Base-by-base conservation (phyloP, 2,113 vertebrate genomes). In the Axis porcinus region DNA sequence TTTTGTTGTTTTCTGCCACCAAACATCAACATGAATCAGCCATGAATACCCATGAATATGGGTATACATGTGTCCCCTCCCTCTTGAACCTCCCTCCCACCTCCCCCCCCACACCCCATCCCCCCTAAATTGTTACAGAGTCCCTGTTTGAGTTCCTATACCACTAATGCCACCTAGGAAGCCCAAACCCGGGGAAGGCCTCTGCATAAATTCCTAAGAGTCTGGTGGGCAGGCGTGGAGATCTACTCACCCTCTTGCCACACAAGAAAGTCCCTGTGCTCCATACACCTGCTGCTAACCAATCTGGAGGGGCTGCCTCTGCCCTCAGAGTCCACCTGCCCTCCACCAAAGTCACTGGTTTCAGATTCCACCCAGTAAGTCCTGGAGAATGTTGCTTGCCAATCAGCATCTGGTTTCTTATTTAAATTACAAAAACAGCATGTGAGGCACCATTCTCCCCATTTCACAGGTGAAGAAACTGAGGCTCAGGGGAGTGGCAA, bases 271-370 rank as follows among this genome's bases (percentile, higher is more conserved):
- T 25, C 33, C 50, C 12, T 7, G 25, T 15, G 50, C 33, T 55
- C 19, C 0, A 7, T 55, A 7, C 21, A 83, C 12, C 21, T 14
- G 50, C 81, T n/a, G n/a, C 3, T 17, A 1, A 36, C 33, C 81
- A 25, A 5, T 27, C 50, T n/a, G 81, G 50, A 25, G 33, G 78
- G 50, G 50, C 81, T 55, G 33, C 19, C 50, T 25, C 50, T 23
- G 79, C n/a, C 19, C 33, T 82, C 3, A n/a, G 19, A n/a, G 27
- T 54, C 30, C 14, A 19, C 19, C 79, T n/a, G 11, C 17, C 30
- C 79, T 82, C 50, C 25, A 14, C 50, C 5, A 23, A 54, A 52
- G 30, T 23, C 17, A 33, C 33, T 7, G 6, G 19, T 54, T 82
- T 82, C 50, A 54, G 19, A 23, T 54, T 33, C 54, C 15, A 54